phyloP scores from a whole-genome alignment of 2,113 vertebrate genomes.

The Macheiramphus alcinus region DNA sequence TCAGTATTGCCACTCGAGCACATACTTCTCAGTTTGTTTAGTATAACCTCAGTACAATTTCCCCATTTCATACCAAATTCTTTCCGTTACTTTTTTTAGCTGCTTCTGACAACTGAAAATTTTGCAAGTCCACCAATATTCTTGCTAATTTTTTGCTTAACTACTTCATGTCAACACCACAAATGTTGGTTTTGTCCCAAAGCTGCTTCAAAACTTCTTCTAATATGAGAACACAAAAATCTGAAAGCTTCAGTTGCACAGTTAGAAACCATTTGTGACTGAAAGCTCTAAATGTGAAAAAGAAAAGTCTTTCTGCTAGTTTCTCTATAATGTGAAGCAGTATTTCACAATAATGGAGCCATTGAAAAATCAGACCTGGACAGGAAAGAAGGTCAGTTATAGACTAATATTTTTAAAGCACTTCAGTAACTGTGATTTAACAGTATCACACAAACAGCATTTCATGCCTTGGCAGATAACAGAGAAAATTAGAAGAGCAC shows the following conservation, averaged over 20 bases:
- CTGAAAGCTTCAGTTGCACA: neutral
- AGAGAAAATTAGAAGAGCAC: neutral
- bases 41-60: neutral
- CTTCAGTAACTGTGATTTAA: neutral
- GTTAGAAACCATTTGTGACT: neutral
- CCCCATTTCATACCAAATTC: neutral
- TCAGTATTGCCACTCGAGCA: accelerated
- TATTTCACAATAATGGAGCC: neutral
- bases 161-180: neutral
- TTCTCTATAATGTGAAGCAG: neutral
- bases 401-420: neutral
- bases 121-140: neutral
- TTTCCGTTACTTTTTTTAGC: neutral
- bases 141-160: neutral
- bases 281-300: neutral
- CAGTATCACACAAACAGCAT: neutral
- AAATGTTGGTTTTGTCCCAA: neutral
- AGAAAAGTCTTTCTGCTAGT: neutral
- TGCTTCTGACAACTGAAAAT: neutral
- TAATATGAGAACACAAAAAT: neutral
- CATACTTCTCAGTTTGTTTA: neutral
- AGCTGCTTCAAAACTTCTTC: neutral
- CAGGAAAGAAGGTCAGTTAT: neutral
- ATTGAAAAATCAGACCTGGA: neutral
- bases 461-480: neutral